These are phyloP conservation scores for Sebastes nivosus DNA, from an alignment of 2,797 vertebrate species.

Conservation along the genomic window DNA sequence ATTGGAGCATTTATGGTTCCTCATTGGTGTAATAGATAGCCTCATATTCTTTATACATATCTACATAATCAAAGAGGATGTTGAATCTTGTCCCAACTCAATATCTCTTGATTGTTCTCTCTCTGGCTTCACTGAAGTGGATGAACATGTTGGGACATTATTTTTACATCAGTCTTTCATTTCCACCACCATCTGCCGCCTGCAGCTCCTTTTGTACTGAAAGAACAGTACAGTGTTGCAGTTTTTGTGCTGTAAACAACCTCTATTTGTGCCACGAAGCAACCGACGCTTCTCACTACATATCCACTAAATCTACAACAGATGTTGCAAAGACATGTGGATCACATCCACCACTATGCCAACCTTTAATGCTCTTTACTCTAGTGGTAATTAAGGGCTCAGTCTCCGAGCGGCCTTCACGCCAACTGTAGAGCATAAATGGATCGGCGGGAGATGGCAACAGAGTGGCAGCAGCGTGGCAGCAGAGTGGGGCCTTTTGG, in stretches of 20 bases:
- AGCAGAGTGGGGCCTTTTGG: constrained; percentile 23
- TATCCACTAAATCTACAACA: constrained; percentile 28
- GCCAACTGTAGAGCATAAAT: constrained; percentile 38
- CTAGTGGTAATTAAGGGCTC: constrained; percentile 73
- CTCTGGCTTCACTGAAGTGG: constrained; percentile 14
- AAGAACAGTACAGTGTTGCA: not conserved
- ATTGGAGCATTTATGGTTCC: not conserved
- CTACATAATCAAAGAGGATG: not conserved
- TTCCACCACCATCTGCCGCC: constrained; percentile 26
- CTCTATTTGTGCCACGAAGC: not conserved
- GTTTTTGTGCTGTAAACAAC: not conserved
- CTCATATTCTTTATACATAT: not conserved
- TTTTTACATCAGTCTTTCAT: constrained; percentile 24
- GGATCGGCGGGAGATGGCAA: constrained; percentile 53
- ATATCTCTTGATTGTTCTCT: constrained; percentile 2
- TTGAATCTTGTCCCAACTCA: not conserved
- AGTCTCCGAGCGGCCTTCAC: constrained; percentile 39
- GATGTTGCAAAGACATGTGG: constrained; percentile 46
- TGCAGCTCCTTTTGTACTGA: not conserved
- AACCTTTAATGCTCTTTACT: constrained; percentile 60
- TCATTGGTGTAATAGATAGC: not conserved
- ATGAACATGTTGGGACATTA: constrained; percentile 1
- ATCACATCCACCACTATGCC: constrained; percentile 28
- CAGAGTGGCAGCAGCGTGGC: constrained; percentile 34
- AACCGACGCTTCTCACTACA: not conserved